Base-by-base conservation (phyloP, 2,888 invertebrate genomes). In the Napeogenes sylphis region DNA sequence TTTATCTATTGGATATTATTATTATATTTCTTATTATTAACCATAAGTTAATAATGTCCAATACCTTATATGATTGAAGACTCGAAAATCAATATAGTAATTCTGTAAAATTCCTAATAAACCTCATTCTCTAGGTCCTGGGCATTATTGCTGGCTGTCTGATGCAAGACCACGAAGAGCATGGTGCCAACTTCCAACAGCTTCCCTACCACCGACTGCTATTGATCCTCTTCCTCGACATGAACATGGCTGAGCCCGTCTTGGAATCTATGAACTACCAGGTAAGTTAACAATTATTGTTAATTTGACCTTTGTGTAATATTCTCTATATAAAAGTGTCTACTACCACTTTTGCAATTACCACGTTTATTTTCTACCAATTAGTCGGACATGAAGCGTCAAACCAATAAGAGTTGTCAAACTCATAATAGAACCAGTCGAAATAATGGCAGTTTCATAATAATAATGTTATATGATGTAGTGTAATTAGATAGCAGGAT, bases 121-220 rank as follows among this genome's bases (percentile, higher is more conserved):
- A n/a, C 45, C 32, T 58, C 30, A 21, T 63, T 61, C 3, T 66
- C 46, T 71, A 92, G 92, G 89, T 94, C 59, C 91, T 99, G 69
- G 98, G 98, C 35, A 98, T 99, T 73, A 96, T 99, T 4, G 96
- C 98, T 5, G 98, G 98, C 2, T 98, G 99, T 62, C 90, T 99
- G 65, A 91, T 99, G 61, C 98, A 98, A 86, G 99, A 99, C 82
- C 99, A 99, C 75, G 99, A 99, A 70, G 94, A 96, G 69, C 94
- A 97, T 56, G 93, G 94, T 63, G 92, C 94, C 0, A 97, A 96
- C 68, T 99, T 99, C 90, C 98, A 99, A 79, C 99, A 99, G 85
- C 91, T 99, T 76, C 99, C 99, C 1, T 99, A 99, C 86, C 99
- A 99, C 82, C 93, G 99, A 58, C 95, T 99, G 69, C 95, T 99